Percentiles rank a stretch among this genome's conserved stretches.
phyloP scores from a whole-genome alignment of 2,797 vertebrate species.

The Sebastes minor region DNA sequence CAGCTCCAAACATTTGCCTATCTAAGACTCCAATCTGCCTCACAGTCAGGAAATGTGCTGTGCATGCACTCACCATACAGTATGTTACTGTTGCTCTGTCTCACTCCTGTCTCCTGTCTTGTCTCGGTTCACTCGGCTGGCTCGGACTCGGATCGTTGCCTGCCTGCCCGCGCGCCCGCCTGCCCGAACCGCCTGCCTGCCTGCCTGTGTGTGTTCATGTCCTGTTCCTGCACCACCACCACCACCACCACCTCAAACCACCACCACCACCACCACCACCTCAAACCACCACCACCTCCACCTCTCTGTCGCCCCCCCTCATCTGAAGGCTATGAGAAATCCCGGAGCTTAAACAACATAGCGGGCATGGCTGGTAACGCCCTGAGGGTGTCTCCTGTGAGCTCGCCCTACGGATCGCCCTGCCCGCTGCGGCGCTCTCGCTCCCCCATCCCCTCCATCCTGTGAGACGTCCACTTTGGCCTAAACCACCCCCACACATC shows the following conservation, averaged over 20 bases:
- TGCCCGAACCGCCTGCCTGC: slow-evolving; percentile 73
- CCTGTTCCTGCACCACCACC: slow-evolving; percentile 66
- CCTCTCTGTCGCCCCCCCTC: slow-evolving; percentile 83
- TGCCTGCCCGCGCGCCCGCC: slow-evolving; percentile 74
- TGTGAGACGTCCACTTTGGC: slow-evolving; percentile 78
- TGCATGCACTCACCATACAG: slow-evolving; percentile 61
- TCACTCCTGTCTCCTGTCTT: slow-evolving; percentile 83
- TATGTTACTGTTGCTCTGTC: slow-evolving; percentile 80
- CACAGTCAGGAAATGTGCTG: slow-evolving; percentile 30
- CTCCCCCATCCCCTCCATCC: slow-evolving; percentile 94
- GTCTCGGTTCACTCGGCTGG: slow-evolving; percentile 85
- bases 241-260: slow-evolving; percentile 45
- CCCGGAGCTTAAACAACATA: slow-evolving; percentile 97
- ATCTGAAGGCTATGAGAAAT: slow-evolving; percentile 95
- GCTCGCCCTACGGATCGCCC: slow-evolving; percentile 94
- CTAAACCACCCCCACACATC: not conserved
- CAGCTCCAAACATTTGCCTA: not conserved
- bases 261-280: not conserved
- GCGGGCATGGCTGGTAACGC: slow-evolving; percentile 91
- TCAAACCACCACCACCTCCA: slow-evolving; percentile 42
- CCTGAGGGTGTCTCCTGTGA: slow-evolving; percentile 93
- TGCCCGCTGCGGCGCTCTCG: slow-evolving; percentile 92
- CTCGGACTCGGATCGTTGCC: slow-evolving; percentile 85
- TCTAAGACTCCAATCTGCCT: slow-evolving; percentile 1
- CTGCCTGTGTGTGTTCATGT: slow-evolving; percentile 76